Evolutionary conservation across 1,140 invertebrate species (phyloP), one percentile per base, ranked within the genome.

Genomic region (Temnothorax curvispinosus): DNA sequence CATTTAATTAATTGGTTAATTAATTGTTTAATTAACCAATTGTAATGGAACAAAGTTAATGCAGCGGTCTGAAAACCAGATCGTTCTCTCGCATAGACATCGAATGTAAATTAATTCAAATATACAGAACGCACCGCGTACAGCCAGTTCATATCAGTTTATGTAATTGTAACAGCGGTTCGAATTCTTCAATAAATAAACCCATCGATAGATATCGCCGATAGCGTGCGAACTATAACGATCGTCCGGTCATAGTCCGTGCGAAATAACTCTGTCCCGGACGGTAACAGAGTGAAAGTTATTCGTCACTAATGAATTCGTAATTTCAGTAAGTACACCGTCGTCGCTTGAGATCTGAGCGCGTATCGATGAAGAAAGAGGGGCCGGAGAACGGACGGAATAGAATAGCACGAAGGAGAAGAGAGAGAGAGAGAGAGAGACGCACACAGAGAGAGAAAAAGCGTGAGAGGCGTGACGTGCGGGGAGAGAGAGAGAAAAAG

Each of bases 301-400:
- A 90, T 88, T 85, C 88, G 80, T 21, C 81, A 76, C 74, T 88
- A 90, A 90, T 90, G 89, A 90, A 90, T 90, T 90, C 89, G 89
- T 87, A 90, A 90, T 90, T 90, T 90, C 88, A 90, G 71, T 67
- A 86, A 90, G 86, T 81, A 80, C 27, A 50, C 47, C 13, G 52
- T 50, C 52, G 77, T 65, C 32, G 81, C 52, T 87, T 47, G 18
- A 62, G 54, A 90, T 75, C 86, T 90, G 72, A 82, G 52, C 58
- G 74, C 32, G 67, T 54, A 82, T 86, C 41, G 85, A 80, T 69
- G 52, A 80, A 56, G 74, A 78, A 80, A 80, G 47, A 67, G 21
- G 27, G 18, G 27, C 44, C 35, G 6, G 13, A 58, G 47, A 54
- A 72, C 18, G 52, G 13, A 41, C 9, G 32, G 52, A 60, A 52